Evolutionary conservation across 2,797 vertebrate genomes (phyloP), one percentile per base, ranked within the genome.

Genomic region (Clarias platycephalus): DNA sequence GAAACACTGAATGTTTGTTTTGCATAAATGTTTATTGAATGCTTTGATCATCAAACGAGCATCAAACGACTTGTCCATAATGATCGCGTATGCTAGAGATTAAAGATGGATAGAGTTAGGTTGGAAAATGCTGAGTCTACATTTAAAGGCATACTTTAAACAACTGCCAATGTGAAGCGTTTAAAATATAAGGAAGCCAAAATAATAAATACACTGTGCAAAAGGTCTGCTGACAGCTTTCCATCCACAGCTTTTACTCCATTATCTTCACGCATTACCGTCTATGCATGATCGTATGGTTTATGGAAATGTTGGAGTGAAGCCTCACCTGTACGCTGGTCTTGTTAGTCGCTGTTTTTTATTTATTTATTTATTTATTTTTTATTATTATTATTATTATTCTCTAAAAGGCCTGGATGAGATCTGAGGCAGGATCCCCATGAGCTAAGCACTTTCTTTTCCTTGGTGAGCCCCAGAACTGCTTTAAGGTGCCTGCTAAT

Each of bases 401-500:
- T 88, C 91, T 91, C 87, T 92, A 91, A 92, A 93, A 92, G 89
- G 90, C 88, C 85, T 18, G 66, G 88, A 87, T 90, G 91, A 90
- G 91, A 95, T 94, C 90, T 93, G 88, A 92, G 89, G 91, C 91
- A 90, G 83, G 90, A 94, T 95, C 94, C 92, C 94, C 93, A 93
- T 92, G 94, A 95, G 93, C 94, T 95, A 94, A 94, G 93, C 88
- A 93, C 91, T 94, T 94, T 94, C 89, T 92, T 83, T 91, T 89
- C 84, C 83, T 82, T 88, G 88, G 83, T 75, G 75, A 68, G 81
- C 82, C 82, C 71, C 67, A 70, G 84, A 60, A 72, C 87, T 91
- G 93, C 91, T 93, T 94, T 94, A 93, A 93, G 91, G 93, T 97
- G 94, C 93, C 95, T 93, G 93, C 95, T 95, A 94, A 94, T 95